These are phyloP conservation scores for Rhabditophanes sp. DNA, from an alignment of 2,888 invertebrate genomes.

Conservation along the genomic window DNA sequence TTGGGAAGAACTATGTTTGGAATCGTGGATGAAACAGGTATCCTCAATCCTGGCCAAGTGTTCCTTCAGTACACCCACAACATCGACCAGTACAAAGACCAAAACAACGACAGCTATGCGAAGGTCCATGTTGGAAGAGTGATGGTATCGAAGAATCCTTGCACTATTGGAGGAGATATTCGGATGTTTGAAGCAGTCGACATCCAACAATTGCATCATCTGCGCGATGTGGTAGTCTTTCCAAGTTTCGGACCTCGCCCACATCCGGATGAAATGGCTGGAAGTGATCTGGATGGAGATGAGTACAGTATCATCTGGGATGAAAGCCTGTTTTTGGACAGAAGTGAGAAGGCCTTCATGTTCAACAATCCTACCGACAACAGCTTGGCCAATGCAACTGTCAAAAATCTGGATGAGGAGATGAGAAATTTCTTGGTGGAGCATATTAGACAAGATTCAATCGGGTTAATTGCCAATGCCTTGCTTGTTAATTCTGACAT, in stretches of 20 bases:
- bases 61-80: slow-evolving; percentile 32
- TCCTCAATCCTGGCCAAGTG: slow-evolving; percentile 28
- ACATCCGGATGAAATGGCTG: slow-evolving; percentile 47
- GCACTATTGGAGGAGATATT: slow-evolving; percentile 46
- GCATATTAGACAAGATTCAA: slow-evolving; percentile 42
- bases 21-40: slow-evolving; percentile 34
- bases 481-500: slow-evolving; percentile 43
- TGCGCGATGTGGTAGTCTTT: slow-evolving; percentile 46
- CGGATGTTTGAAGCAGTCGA: slow-evolving; percentile 41
- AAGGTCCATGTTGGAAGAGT: slow-evolving; percentile 26
- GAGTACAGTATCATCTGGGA: slow-evolving; percentile 44
- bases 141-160: slow-evolving; percentile 47
- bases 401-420: not conserved
- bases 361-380: slow-evolving; percentile 12
- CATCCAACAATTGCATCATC: slow-evolving; percentile 31
- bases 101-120: not conserved
- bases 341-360: slow-evolving; percentile 20
- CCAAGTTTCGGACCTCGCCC: slow-evolving; percentile 45
- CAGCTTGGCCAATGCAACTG: not conserved
- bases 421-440: slow-evolving; percentile 41
- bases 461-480: slow-evolving; percentile 41
- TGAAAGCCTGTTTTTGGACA: slow-evolving; percentile 31
- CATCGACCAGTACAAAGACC: slow-evolving; percentile 4
- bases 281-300: slow-evolving; percentile 44
- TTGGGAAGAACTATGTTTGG: slow-evolving; percentile 32